A percentile compares a stretch with the other conserved stretches of the same genome.
These are phyloP conservation scores for Channa argus DNA, from an alignment of 2,113 vertebrate genomes.

Conservation along the genomic window DNA sequence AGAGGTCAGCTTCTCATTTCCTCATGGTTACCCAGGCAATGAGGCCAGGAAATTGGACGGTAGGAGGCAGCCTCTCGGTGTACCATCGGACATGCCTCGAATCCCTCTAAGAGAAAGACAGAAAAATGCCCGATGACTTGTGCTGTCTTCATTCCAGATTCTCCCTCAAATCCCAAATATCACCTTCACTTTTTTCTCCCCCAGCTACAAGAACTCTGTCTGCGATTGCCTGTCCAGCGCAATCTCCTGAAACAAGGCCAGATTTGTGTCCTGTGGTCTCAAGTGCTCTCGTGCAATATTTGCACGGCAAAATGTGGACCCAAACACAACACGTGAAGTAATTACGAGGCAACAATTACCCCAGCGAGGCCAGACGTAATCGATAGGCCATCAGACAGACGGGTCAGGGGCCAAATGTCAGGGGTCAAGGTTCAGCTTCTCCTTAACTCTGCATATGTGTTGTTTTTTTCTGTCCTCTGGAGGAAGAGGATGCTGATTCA, in stretches of 20 bases:
- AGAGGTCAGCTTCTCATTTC: slow-evolving; percentile 66
- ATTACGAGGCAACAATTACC: slow-evolving; percentile 80
- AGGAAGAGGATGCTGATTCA: slow-evolving; percentile 79
- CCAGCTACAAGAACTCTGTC: slow-evolving; percentile 1
- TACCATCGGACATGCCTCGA: slow-evolving; percentile 59
- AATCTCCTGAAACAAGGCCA: slow-evolving; percentile 50
- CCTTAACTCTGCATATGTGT: slow-evolving; percentile 50
- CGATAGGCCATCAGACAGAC: slow-evolving; percentile 87
- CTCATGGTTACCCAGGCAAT: slow-evolving; percentile 77
- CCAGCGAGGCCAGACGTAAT: slow-evolving; percentile 83
- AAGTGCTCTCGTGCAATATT: slow-evolving; percentile 46
- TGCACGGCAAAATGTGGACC: slow-evolving; percentile 5
- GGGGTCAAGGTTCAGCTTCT: slow-evolving; percentile 75
- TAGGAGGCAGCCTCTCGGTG: slow-evolving; percentile 61
- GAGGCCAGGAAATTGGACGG: slow-evolving; percentile 76
- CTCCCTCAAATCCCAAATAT: slow-evolving; percentile 39
- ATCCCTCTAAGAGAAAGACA: slow-evolving; percentile 54
- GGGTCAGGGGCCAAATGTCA: slow-evolving; percentile 78
- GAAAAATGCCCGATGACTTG: slow-evolving; percentile 67
- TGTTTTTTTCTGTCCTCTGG: slow-evolving; percentile 39
- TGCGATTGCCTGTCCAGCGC: slow-evolving; percentile 19
- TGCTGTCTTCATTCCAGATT: slow-evolving; percentile 59
- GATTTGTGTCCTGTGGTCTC: slow-evolving; percentile 37
- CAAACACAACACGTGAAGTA: slow-evolving; percentile 74
- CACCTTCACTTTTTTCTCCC: slow-evolving; percentile 55